Percentiles rank a stretch among this genome's conserved stretches.
Evolutionary conservation across 2,888 invertebrate genomes (phyloP).

Genomic region (Cosmia pyralina): DNA sequence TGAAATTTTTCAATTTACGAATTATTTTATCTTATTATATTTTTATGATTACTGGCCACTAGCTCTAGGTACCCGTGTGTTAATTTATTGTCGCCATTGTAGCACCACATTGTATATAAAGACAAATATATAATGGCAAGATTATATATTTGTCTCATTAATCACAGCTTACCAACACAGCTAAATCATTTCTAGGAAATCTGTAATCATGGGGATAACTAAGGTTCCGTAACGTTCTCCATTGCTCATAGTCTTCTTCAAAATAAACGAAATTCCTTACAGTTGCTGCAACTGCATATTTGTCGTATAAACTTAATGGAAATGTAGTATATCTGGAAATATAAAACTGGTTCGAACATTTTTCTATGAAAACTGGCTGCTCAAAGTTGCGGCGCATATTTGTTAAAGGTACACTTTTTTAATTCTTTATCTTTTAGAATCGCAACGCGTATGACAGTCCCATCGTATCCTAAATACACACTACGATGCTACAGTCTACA

Average conservation of each 20-base stretch:
- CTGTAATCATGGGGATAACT: conserved; percentile 18
- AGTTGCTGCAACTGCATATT: conserved; percentile 46
- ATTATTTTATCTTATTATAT: no score
- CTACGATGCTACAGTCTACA: no score
- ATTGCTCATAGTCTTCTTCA: conserved; percentile 30
- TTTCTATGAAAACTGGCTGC: not conserved
- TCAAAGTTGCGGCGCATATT: not conserved
- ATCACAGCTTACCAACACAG: conserved; percentile 44
- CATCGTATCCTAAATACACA: no score
- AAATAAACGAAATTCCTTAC: conserved; percentile 19
- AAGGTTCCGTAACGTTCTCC: conserved; percentile 35
- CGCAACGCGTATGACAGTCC: no score
- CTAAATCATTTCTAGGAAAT: conserved; percentile 43
- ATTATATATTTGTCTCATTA: not conserved
- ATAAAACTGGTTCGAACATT: not conserved
- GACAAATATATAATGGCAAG: no score
- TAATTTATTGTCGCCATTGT: no score
- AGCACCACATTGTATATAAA: no score
- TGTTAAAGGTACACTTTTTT: no score
- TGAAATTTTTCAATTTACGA: no score
- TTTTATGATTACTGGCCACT: no score
- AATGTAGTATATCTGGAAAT: conserved; percentile 7
- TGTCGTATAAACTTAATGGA: not conserved
- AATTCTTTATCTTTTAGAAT: no score
- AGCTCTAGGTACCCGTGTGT: no score